These are phyloP conservation scores for Drosophila eugracilis DNA, from an alignment of 1,140 invertebrate genomes.

Conservation along the genomic window DNA sequence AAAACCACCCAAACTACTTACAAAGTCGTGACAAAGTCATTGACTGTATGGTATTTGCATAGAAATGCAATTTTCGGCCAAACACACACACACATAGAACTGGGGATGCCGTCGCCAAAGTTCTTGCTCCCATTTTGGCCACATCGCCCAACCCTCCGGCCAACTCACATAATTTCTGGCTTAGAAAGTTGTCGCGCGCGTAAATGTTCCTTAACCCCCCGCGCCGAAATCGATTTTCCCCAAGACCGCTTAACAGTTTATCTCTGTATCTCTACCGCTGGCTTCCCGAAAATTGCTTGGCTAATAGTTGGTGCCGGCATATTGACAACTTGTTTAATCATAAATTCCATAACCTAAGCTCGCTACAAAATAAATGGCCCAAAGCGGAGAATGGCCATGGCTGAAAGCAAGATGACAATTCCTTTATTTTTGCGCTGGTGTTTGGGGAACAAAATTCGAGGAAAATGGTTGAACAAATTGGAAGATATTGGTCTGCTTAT, in stretches of 20 bases:
- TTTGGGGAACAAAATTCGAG: too few relatives aligned
- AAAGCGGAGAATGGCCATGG: background rate
- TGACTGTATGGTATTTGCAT: conserved; percentile 80
- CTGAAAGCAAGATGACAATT: background rate
- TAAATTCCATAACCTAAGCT: conserved; percentile 75
- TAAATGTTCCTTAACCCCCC: conserved; percentile 40
- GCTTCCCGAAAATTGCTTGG: conserved; percentile 31
- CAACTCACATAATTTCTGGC: conserved; percentile 71
- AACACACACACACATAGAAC: conserved; percentile 31
- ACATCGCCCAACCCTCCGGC: background rate
- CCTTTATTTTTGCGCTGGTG: conserved; percentile 8
- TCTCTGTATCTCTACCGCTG: conserved; percentile 33
- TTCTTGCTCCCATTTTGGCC: background rate
- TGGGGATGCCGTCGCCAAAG: conserved; percentile 46
- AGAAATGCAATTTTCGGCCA: conserved; percentile 79
- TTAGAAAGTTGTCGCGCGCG: conserved; percentile 71
- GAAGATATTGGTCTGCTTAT: conserved; percentile 13
- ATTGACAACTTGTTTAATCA: conserved; percentile 77
- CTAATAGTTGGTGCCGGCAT: conserved; percentile 41
- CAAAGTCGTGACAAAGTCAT: conserved; percentile 81
- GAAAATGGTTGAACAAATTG: conserved; percentile 4
- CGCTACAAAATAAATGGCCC: conserved; percentile 29
- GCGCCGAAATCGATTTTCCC: conserved; percentile 65
- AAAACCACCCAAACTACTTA: conserved; percentile 69
- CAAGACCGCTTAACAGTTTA: conserved; percentile 70